Evolutionary conservation across 2,797 vertebrate genomes (phyloP).

Genomic region (Zonotrichia albicollis): DNA sequence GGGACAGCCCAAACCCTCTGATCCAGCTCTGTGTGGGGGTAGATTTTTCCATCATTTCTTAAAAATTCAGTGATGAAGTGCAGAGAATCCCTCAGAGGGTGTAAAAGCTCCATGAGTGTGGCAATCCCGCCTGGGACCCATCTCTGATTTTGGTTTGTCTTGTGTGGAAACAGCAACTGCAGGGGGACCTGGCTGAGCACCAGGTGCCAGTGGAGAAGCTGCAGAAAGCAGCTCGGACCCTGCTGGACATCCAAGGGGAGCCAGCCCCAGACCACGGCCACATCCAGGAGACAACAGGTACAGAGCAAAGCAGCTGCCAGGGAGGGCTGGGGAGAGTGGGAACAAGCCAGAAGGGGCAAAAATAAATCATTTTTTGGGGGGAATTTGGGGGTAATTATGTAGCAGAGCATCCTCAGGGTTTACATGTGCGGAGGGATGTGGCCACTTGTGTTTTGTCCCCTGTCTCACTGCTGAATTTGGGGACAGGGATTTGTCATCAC

Average conservation of each 20-base stretch:
- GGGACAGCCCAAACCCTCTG: neutral
- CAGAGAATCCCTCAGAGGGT: neutral
- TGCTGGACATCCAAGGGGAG: slow-evolving; percentile 85
- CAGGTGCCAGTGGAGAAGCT: slow-evolving; percentile 92
- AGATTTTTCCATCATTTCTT: neutral
- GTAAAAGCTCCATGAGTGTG: rapidly evolving
- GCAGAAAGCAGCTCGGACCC: slow-evolving; percentile 83
- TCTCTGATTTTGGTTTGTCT: neutral
- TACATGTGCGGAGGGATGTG: rapidly evolving
- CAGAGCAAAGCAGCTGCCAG: neutral
- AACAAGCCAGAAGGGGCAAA: neutral
- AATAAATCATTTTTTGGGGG: neutral
- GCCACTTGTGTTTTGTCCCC: rapidly evolving
- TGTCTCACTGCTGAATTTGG: neutral
- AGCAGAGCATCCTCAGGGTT: rapidly evolving
- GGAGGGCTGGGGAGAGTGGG: neutral
- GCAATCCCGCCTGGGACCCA: neutral
- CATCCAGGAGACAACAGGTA: slow-evolving; percentile 88
- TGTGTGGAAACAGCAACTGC: slow-evolving; percentile 80
- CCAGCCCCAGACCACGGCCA: slow-evolving; percentile 82
- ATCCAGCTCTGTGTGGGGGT: neutral
- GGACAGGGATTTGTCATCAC: neutral
- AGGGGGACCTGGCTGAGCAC: slow-evolving; percentile 90
- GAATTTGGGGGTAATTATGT: rapidly evolving
- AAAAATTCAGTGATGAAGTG: neutral